phyloP scores from a whole-genome alignment of 2,113 vertebrate genomes.

The Cyprinus carpio region DNA sequence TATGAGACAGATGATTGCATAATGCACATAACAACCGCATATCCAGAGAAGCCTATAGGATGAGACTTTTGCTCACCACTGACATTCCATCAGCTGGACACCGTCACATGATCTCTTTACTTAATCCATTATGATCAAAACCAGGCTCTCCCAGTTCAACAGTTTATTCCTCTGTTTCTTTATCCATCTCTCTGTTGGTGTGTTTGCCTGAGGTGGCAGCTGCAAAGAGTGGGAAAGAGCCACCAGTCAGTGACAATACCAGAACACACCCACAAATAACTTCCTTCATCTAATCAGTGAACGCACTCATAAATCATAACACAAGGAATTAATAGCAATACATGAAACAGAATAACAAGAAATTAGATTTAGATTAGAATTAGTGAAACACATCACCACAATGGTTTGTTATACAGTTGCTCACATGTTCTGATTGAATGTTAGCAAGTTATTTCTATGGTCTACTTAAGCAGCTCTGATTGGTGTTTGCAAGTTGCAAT shows the following conservation, averaged over 20 bases:
- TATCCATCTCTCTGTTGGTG: background rate
- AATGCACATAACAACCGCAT: conserved; percentile 19
- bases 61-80: background rate
- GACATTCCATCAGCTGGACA: background rate
- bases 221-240: conserved; percentile 22
- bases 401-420: background rate
- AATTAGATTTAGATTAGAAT: too few species aligned
- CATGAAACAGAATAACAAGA: background rate
- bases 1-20: conserved; percentile 42
- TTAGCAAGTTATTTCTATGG: background rate
- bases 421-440: background rate
- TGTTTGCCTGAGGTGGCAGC: background rate
- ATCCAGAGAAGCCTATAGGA: background rate
- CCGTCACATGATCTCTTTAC: background rate
- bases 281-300: conserved; percentile 25
- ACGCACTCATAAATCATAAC: conserved; percentile 13
- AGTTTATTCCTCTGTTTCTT: conserved; percentile 10
- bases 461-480: background rate
- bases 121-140: background rate
- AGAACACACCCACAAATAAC: conserved; percentile 42
- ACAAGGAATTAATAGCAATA: conserved; percentile 1
- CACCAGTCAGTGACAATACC: conserved; percentile 27
- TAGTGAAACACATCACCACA: background rate
- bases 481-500: background rate
- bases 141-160: background rate